These are phyloP conservation scores for Oxyruncus cristatus DNA, from an alignment of 2,113 vertebrate species.

Conservation along the genomic window DNA sequence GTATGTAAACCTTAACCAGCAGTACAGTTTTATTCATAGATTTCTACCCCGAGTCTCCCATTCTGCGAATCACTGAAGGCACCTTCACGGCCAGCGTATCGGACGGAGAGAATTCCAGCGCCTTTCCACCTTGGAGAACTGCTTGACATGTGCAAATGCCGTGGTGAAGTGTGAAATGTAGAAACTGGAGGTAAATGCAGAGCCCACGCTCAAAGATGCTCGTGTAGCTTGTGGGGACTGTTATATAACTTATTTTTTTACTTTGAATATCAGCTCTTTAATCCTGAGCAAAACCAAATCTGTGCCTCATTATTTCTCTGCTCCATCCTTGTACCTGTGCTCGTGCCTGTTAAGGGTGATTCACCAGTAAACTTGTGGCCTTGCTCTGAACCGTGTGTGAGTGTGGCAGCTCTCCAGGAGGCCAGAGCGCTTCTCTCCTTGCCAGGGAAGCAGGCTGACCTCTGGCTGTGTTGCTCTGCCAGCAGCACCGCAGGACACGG, in stretches of 20 bases:
- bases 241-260: constrained; percentile 30
- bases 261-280: neutral
- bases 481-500: rapidly evolving
- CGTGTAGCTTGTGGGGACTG: neutral
- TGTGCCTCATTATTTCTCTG: neutral
- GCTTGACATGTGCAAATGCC: neutral
- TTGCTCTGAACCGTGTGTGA: neutral
- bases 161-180: neutral
- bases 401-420: neutral
- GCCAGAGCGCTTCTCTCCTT: rapidly evolving
- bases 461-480: rapidly evolving
- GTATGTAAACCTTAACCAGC: neutral
- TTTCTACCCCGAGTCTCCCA: neutral
- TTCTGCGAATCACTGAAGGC: neutral
- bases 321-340: neutral
- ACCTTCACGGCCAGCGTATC: rapidly evolving
- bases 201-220: constrained; percentile 19
- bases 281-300: neutral
- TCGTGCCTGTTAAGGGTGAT: neutral
- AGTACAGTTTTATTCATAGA: neutral
- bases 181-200: constrained; percentile 10
- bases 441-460: rapidly evolving
- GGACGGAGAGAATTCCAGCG: neutral
- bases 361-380: neutral
- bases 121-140: neutral